Base-by-base conservation (phyloP, 2,797 vertebrate genomes). In the Brachyalestes nurse region DNA sequence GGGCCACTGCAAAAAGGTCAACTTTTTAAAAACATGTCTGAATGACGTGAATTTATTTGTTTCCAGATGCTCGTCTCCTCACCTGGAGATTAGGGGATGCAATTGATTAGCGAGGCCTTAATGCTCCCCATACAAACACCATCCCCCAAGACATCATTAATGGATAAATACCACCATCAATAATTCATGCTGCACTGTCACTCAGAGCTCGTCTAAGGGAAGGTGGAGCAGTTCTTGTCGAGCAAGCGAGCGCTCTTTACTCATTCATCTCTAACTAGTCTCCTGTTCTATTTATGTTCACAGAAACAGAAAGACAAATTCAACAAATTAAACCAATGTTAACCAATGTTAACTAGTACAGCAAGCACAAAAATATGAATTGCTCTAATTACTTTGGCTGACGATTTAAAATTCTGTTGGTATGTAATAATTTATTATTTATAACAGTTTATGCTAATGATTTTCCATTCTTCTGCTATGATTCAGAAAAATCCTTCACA, bases 131-230 rank as follows among this genome's bases (percentile, higher is more conserved):
- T 61, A 69, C 17, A 71, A 55, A 25, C 61, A 23, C 66, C 76
- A 67, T n/a, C 23, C 71, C 78, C 82, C 82, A 0, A 55, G 69
- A 53, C 77, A 58, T 85, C 12, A 71, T 79, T 86, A 88, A 91
- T 79, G 87, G 85, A 90, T 86, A 47, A 77, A 82, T 62, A 60
- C 6, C 57, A 69, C 71, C 77, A 91, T 91, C 73, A 90, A 92
- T 90, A 69, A 90, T 88, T 86, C 70, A 90, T 87, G 53, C 13
- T 21, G 51, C 16, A 60, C 64, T 21, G 19, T 2, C 72, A 23
- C 34, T 66, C 55, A 40, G 10, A 58, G 70, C 40, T 65, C 51
- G 16, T 25, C 42, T 53, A 42, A 47, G 28, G 79, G 79, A 53
- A 51, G 19, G 17, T 42, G n/a, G 34, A 58, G 14, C 7, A 21